Base-by-base conservation (phyloP, 2,888 invertebrate genomes). In the Yponomeuta sedellus region DNA sequence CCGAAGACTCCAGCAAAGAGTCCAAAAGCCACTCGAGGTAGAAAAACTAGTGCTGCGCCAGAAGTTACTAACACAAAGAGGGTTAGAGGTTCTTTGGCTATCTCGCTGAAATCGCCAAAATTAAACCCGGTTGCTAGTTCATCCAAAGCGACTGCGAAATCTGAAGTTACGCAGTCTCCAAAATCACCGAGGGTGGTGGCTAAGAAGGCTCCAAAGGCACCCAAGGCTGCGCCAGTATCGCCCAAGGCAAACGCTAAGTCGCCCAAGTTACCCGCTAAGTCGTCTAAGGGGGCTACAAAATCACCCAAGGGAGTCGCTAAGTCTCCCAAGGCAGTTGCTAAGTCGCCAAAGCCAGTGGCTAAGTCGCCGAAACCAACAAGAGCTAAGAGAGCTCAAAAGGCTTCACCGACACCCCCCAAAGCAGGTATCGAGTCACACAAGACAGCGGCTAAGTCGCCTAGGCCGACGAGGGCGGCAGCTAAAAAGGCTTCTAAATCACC, bases 61-160 rank as follows among this genome's bases (percentile, higher is more conserved):
- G 61, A 68, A 25, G 64, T 61, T 3, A 57, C 66, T 0, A 72
- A 71, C 44, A 71, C 70, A 3, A 83, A 77, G 65, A 82, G 74
- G 66, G 77, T 76, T 11, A 68, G 72, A 20, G 67, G 74, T 0
- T 77, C 80, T 2, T 68, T 86, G 19, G 78, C 83, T 12, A 75
- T 86, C 5, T 66, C 75, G 1, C 85, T 85, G 66, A 86, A 81
- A 69, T 65, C 77, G 0, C 85, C 85, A 0, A 71, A 72, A 10
- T 71, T 79, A 70, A 77, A 73, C n/a, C 67, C 71, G 0, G 62
- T 66, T 34, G 25, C 52, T 6, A 34, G 8, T 34, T 34, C 34
- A 34, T 6, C 34, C 8, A 64, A 52, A 22, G 6, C 65, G 20
- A 0, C 28, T 11, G 44, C 16, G 1, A 52, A 66, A 10, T 25